Conservation (phyloP, 2,888 invertebrate species). For the Limulus polyphemus region DNA sequence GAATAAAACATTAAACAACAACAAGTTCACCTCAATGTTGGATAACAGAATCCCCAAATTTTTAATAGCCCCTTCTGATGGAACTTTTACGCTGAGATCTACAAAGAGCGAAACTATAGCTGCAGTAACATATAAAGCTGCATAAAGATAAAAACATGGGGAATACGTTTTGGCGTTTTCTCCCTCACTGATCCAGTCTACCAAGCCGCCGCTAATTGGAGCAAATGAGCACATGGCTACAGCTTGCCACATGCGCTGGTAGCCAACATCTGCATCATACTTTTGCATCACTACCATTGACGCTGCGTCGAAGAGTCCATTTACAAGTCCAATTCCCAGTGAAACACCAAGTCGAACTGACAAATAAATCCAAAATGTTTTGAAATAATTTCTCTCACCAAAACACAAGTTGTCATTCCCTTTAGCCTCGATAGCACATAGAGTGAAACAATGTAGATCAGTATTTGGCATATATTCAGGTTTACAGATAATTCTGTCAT, state of each 20-base stretch:
- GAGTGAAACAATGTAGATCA: no score
- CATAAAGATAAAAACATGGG: constrained; percentile 52
- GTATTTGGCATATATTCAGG: no score
- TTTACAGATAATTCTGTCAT: no score
- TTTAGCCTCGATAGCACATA: no score
- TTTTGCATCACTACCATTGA: constrained; percentile 12
- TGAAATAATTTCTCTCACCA: not conserved
- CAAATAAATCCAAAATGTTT: constrained; percentile 9
- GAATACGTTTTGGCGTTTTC: not conserved
- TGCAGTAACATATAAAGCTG: constrained; percentile 52
- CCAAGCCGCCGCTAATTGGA: constrained; percentile 8
- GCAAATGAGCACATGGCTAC: constrained; percentile 11
- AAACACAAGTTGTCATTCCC: no score
- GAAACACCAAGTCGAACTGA: constrained; percentile 8
- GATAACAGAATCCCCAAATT: constrained; percentile 4
- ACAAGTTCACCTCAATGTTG: constrained; percentile 9
- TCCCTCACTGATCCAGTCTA: not conserved
- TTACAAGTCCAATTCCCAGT: constrained; percentile 14
- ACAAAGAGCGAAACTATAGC: constrained; percentile 56
- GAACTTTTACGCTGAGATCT: constrained; percentile 58
- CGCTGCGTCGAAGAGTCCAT: constrained; percentile 13
- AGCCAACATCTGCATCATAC: constrained; percentile 10
- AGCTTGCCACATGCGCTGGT: constrained; percentile 11
- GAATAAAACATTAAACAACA: constrained; percentile 8
- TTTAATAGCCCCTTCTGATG: constrained; percentile 37